These are phyloP conservation scores for Schizotus pectinicornis DNA, from an alignment of 2,888 invertebrate genomes.

Conservation along the genomic window DNA sequence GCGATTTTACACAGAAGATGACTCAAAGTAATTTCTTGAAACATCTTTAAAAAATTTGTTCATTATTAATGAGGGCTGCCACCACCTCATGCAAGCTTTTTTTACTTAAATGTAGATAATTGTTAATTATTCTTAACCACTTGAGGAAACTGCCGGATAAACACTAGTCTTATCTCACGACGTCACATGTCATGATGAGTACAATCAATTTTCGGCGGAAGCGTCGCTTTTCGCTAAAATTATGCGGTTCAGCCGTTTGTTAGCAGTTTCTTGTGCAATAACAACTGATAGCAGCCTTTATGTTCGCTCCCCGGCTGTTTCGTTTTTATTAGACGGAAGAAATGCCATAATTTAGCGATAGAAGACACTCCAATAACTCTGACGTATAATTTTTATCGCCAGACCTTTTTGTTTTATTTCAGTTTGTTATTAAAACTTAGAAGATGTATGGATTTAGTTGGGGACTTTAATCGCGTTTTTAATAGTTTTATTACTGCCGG, in stretches of 20 bases:
- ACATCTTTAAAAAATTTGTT: no score
- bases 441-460: conserved; percentile 44
- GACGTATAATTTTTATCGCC: conserved; percentile 45
- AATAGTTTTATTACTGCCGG: conserved; percentile 32
- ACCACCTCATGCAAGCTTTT: no score
- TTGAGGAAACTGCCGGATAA: conserved; percentile 14
- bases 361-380: conserved; percentile 43
- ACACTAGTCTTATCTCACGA: conserved; percentile 20
- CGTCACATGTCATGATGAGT: conserved; percentile 23
- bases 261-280: conserved; percentile 37
- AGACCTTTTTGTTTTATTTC: conserved; percentile 41
- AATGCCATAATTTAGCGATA: conserved; percentile 44
- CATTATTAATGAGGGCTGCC: no score
- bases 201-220: conserved; percentile 24
- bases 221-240: conserved; percentile 15
- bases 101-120: no score
- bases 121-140: conserved; percentile 12
- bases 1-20: no score
- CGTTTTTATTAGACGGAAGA: conserved; percentile 41
- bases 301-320: conserved; percentile 35
- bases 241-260: conserved; percentile 34
- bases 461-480: conserved; percentile 41
- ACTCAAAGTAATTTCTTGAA: no score
- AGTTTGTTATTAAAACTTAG: conserved; percentile 43
- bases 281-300: conserved; percentile 38